Base-by-base conservation (phyloP, 2,888 invertebrate genomes). In the Limnephilus lunatus region DNA sequence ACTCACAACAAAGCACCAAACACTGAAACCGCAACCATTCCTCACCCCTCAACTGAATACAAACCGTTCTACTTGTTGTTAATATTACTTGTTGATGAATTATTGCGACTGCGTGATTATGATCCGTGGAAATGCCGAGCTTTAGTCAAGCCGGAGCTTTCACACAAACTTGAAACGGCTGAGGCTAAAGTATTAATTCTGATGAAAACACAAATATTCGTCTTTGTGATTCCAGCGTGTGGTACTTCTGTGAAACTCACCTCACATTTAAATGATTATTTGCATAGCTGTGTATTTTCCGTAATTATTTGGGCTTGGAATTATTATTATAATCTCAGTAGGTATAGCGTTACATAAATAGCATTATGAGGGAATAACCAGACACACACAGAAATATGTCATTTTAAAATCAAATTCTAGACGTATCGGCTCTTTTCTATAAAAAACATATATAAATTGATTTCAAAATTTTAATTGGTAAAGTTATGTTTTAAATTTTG, bases 131-230 rank as follows among this genome's bases (percentile, higher is more conserved):
- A 68, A 68, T 68, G 68, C 7, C 68, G 25, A 25, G 44, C 25
- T 86, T 86, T 44, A 86, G 86, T 14, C n/a, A 86, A 83, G n/a
- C 30, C 30, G 31, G 44, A 86, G 86, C 86, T 44, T 86, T 86
- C 25, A 44, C 14, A 30, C n/a, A 86, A 86, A 86, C 86, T 44
- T 86, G 86, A 86, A 86, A 86, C 35, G 48, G 86, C 48, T 39
- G n/a, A 44, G 30, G 86, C 30, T 86, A 86, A 86, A 48, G 14
- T 86, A 86, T 86, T 86, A 86, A 86, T 86, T 48, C 86, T 86
- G n/a, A 48, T 86, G 86, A 86, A 86, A 86, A 86, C 86, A 86
- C 86, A 48, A 86, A 35, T 48, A 86, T 44, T 48, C 86, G 86
- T 30, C 86, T 86, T 35, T 86, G n/a, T 86, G 14, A 44, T 86